Conservation (phyloP, 2,113 vertebrate genomes). For the Myrmophylax atrothorax region DNA sequence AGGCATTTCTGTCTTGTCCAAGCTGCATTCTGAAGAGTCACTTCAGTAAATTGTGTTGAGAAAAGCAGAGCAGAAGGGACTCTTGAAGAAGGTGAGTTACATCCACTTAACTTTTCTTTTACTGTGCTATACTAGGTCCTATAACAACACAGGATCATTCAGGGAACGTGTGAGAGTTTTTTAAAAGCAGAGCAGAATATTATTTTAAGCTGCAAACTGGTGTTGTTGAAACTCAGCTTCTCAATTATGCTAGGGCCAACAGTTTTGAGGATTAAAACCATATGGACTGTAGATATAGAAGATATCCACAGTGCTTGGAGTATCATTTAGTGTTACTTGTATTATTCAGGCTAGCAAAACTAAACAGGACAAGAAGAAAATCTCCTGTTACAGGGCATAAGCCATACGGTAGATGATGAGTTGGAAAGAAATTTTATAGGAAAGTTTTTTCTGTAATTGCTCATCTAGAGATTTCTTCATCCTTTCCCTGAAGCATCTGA, state of each 20-base stretch:
- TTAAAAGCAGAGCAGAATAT: not conserved
- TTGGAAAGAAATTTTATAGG: slow-evolving; percentile 60
- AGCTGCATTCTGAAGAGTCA: not conserved
- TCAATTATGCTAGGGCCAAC: not conserved
- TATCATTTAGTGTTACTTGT: slow-evolving; percentile 49
- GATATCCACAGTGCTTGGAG: not conserved
- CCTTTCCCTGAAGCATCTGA: slow-evolving; percentile 50
- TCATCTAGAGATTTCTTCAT: slow-evolving; percentile 60
- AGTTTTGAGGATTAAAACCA: slow-evolving; percentile 48
- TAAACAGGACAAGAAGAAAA: not conserved
- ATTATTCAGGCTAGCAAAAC: slow-evolving; percentile 31
- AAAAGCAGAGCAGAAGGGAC: not conserved
- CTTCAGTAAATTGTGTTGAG: not conserved
- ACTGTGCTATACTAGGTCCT: not conserved
- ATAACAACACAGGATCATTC: not conserved
- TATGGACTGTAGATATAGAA: slow-evolving; percentile 11
- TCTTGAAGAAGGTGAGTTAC: not conserved
- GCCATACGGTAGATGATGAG: slow-evolving; percentile 13
- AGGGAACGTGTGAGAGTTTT: not conserved
- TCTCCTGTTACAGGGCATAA: slow-evolving; percentile 41
- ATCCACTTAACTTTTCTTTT: not conserved
- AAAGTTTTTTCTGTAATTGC: slow-evolving; percentile 54
- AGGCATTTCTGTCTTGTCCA: not conserved
- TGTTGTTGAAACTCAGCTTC: not conserved
- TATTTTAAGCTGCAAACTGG: slow-evolving; percentile 5